phyloP scores from a whole-genome alignment of 1,140 invertebrate species.

The Bombus vancouverensis region DNA sequence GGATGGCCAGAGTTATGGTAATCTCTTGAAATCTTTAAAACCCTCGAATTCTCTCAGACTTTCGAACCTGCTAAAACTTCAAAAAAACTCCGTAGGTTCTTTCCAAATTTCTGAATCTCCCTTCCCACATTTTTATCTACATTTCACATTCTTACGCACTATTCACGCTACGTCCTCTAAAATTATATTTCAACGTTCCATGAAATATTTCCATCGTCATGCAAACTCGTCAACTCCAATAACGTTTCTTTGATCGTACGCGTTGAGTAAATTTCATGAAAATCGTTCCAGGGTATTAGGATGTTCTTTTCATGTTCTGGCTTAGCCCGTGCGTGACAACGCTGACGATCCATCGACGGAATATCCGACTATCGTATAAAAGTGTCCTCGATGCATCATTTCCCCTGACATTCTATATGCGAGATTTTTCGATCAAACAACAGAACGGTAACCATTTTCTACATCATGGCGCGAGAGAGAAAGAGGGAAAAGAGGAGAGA shows the following conservation, averaged over 20 bases:
- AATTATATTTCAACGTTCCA: neutral
- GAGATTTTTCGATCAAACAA: constrained; percentile 15
- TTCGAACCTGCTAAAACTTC: neutral
- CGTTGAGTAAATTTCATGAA: neutral
- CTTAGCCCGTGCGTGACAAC: neutral
- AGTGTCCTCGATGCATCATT: constrained; percentile 20
- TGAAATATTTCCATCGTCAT: neutral
- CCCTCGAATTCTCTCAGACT: neutral
- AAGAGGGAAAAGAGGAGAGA: neutral
- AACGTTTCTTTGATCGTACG: neutral
- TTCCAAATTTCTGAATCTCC: neutral
- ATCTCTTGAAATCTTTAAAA: neutral
- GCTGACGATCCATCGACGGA: neutral
- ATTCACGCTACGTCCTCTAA: too few relatives aligned
- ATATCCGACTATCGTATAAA: constrained; percentile 3
- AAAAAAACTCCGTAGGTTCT: neutral
- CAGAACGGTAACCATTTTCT: neutral
- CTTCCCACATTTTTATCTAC: neutral
- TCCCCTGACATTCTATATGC: neutral
- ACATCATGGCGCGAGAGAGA: neutral
- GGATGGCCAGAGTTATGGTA: neutral
- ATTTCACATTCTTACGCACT: too few relatives aligned
- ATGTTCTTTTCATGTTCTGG: neutral
- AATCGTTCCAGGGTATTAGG: neutral
- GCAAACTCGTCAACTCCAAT: too few relatives aligned